Percentiles rank a stretch among this genome's conserved stretches.
These are phyloP conservation scores for Anthrax anthrax DNA, from an alignment of 2,888 invertebrate species.

Conservation along the genomic window DNA sequence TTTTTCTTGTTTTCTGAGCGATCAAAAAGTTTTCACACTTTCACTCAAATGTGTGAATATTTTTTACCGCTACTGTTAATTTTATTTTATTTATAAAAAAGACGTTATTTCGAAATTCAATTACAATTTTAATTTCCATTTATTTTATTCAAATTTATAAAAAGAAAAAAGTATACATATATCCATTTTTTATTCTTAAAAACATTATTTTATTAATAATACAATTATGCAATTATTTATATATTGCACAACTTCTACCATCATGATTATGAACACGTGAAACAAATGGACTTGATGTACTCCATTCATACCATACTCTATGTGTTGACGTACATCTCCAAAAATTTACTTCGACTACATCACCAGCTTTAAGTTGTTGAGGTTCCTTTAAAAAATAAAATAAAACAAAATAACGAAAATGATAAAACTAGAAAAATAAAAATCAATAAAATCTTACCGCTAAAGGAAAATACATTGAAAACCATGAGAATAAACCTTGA, in stretches of 20 bases:
- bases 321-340: conserved; percentile 70
- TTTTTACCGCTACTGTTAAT: too few relatives aligned
- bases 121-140: too few relatives aligned
- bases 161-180: too few relatives aligned
- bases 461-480: conserved; percentile 88
- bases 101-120: too few relatives aligned
- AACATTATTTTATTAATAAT: conserved; percentile 61
- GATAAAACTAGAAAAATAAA: neutral
- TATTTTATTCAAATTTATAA: too few relatives aligned
- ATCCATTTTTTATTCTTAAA: too few relatives aligned
- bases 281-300: conserved; percentile 29
- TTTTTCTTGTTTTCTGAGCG: too few relatives aligned
- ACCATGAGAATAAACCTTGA: conserved; percentile 93
- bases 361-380: conserved; percentile 48
- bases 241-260: conserved; percentile 23
- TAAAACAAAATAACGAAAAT: neutral
- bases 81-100: too few relatives aligned
- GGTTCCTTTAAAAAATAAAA: conserved; percentile 22
- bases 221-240: conserved; percentile 10
- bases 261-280: conserved; percentile 26
- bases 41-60: too few relatives aligned
- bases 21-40: too few relatives aligned
- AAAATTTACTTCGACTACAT: conserved; percentile 62
- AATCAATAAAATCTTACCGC: conserved; percentile 39
- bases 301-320: conserved; percentile 96